phyloP scores from a whole-genome alignment of 1,140 invertebrate species.

The Apis dorsata region DNA sequence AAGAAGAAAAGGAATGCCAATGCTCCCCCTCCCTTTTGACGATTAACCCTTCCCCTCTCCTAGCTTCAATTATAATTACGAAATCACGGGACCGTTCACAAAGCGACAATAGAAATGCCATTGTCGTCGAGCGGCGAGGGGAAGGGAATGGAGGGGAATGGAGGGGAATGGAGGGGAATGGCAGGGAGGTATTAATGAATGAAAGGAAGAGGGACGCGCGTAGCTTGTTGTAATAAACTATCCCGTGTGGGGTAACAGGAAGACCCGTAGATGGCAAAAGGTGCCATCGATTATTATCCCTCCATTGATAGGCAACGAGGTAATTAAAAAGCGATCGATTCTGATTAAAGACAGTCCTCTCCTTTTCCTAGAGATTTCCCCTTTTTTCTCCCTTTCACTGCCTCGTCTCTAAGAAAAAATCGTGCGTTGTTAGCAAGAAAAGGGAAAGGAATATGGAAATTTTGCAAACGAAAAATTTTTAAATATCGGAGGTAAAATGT shows the following conservation, averaged over 20 bases:
- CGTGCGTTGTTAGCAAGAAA: neutral
- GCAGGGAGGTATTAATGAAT: neutral
- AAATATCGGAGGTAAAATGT: too few species aligned
- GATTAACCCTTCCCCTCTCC: neutral
- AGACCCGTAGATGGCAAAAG: constrained; percentile 12
- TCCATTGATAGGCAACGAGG: constrained; percentile 27
- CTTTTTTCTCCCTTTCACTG: too few species aligned
- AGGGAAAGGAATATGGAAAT: too few species aligned
- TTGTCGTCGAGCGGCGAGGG: neutral
- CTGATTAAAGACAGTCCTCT: too few species aligned
- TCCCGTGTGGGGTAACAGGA: neutral
- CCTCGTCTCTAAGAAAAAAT: too few species aligned
- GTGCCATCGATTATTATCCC: constrained; percentile 9
- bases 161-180: neutral
- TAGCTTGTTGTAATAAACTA: constrained; percentile 49
- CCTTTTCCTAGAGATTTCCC: too few species aligned
- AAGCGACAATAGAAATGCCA: constrained; percentile 44
- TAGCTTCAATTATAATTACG: constrained; percentile 42
- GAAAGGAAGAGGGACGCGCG: neutral
- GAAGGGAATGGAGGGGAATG: neutral
- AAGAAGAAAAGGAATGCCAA: too few species aligned
- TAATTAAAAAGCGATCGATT: constrained; percentile 35
- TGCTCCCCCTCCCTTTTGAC: too few species aligned
- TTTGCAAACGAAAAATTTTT: too few species aligned
- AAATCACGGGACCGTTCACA: constrained; percentile 28